Base-by-base conservation (phyloP, 2,888 invertebrate species). In the Pachliopta kotzebuea region DNA sequence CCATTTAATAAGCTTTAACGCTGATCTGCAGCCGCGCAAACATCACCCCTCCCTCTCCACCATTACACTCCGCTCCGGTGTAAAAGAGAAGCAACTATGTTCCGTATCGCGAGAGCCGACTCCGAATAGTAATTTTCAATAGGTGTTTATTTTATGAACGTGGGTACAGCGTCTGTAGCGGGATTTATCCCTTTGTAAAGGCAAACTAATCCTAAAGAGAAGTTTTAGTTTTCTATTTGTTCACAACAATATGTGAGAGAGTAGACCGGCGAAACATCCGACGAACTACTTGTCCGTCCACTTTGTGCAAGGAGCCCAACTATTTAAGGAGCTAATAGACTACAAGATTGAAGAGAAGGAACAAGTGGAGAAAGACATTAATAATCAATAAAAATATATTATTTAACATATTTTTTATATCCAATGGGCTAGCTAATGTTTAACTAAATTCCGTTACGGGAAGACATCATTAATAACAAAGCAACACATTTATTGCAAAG, bases 1-100 rank as follows among this genome's bases (percentile, higher is more conserved):
- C 73, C 66, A 70, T 78, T 76, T 79, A 78, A 80, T 78, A 79
- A 79, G 75, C 78, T 76, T 69, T 54, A 63, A 65, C 67, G 61
- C 58, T 60, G 56, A 53, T 59, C 29, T 66, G 67, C 62, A 63
- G 70, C 67, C 66, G 56, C 11, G 65, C 69, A 71, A 71, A 73
- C 65, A 71, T 62, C 37, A 20, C 53, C 42, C 42, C 11, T 71
- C 69, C 20, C 68, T 6, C 56, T 68, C 67, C 8, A 60, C 31
- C 62, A 23, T 11, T 2, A 17, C 17, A 3, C 4, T 50, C 52
- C 21, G 20, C 49, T 1, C n/a, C 4, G 20, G 56, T 60, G 56
- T 1, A 45, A 64, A 56, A 18, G 50, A 21, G 61, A 60, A 14
- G 57, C 54, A n/a, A 60, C n/a, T 21, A 29, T 24, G 57, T 56